Base-by-base conservation (phyloP, 53 echinoderm and acorn worm genomes). In the Crossaster papposus region DNA sequence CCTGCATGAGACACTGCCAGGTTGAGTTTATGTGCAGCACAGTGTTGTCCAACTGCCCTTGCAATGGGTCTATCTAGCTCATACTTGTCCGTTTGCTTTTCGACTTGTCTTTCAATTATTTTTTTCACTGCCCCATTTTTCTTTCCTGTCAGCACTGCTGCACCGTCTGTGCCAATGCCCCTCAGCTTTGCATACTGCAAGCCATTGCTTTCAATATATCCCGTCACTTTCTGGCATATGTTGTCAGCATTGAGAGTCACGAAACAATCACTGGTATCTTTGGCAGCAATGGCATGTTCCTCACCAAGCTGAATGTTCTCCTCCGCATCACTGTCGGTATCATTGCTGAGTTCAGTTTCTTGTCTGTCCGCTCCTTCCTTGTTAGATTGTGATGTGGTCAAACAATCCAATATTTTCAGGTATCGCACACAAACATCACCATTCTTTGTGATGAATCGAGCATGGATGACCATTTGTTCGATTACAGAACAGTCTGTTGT, bases 401-500 rank as follows among this genome's bases (percentile, higher is more conserved):
- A 36, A 15, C 81, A 81, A 76, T 92, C 92, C 28, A 92, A 6
- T 77, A 89, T 89, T 63, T 89, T 92, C 10, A 77, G 76, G 78
- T 64, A 92, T 0, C 33, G 34, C 15, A 51, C 55, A 10, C 9
- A 2, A 13, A 88, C 70, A 30, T 90, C 35, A 13, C 91, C 93
- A 78, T 68, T 24, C 20, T 51, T 23, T 26, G 74, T 34, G 5
- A 93, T 32, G 55, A 44, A 91, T 29, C 88, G 30, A 10, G 50
- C 54, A 54, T 93, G 91, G 62, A 93, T 93, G 0, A 93, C 88
- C 88, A 93, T 81, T 35, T 93, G 93, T 68, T 93, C 93, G 5
- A 88, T 74, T 1, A 75, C 81, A n/a, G 54, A 81, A 1, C 55
- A 9, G n/a, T 93, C 91, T 14, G 93, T 93, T 0, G 93, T 90